Percentiles rank a stretch among this genome's conserved stretches.
These are phyloP conservation scores for Labia minor DNA, from an alignment of 2,888 invertebrate species.

Conservation along the genomic window DNA sequence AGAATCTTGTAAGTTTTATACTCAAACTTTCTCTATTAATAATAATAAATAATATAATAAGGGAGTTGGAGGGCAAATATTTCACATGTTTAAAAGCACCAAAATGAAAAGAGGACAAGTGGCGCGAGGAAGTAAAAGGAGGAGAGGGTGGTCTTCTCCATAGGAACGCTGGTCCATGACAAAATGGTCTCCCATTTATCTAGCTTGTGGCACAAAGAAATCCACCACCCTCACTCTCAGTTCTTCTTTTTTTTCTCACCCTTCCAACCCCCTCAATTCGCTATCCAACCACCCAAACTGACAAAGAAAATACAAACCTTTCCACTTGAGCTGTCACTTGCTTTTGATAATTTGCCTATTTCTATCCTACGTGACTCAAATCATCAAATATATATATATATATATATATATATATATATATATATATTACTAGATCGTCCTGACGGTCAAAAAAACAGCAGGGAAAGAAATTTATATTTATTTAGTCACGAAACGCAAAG, in stretches of 20 bases:
- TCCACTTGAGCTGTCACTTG: neutral
- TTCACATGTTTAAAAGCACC: slow-evolving; percentile 1
- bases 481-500: too few relatives aligned
- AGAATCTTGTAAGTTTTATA: neutral
- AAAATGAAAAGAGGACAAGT: too few relatives aligned
- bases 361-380: slow-evolving; percentile 4
- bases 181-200: neutral
- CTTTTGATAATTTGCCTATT: slow-evolving; percentile 2
- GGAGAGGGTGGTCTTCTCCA: neutral
- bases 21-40: neutral
- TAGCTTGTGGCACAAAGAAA: slow-evolving; percentile 1
- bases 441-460: too few relatives aligned
- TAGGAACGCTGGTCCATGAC: neutral
- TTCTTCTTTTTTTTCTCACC: too few relatives aligned
- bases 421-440: neutral
- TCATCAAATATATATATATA: neutral
- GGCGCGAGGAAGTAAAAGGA: neutral
- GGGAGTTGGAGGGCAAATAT: neutral
- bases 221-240: neutral
- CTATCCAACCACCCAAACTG: too few relatives aligned
- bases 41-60: slow-evolving; percentile 13
- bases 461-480: too few relatives aligned
- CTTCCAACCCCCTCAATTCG: too few relatives aligned
- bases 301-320: neutral
- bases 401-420: neutral